Evolutionary conservation across 2,113 vertebrate genomes (phyloP), one percentile per base, ranked within the genome.

Genomic region (Corynorhinus townsendii): DNA sequence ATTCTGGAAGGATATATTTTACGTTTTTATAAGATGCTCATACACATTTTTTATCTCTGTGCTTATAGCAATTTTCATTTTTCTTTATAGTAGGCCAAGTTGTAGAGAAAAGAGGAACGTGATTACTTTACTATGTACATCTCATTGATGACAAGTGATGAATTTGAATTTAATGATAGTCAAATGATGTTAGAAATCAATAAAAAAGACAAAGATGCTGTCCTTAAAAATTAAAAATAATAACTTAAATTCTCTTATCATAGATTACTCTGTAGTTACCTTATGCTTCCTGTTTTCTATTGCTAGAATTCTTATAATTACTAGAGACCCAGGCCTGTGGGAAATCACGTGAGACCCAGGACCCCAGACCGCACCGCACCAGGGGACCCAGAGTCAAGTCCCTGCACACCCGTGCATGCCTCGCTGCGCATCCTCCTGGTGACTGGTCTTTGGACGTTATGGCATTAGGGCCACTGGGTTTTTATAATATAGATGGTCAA

Each of bases 231-330:
- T 49, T 11, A 90, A 69, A 11, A 72, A n/a, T 4, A 79, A 56
- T 17, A 84, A 35, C 35, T 84, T 40, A n/a, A 3, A 64, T 28
- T 69, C 2, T 28, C 40, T 85, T 73, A 7, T 80, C 15, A n/a
- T 49, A 82, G 15, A 72, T 84, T 49, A 43, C 11, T 85, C 5
- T 28, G 52, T 62, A 64, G 30, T 28, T 71, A 30, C 16, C 5
- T 81, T 12, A 0, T 72, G 43, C 10, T 90, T 1, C n/a, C 35
- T 84, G n/a, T 52, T 85, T 93, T 88, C 17, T 71, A 33, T 56
- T 89, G 93, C n/a, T 77, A 68, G 26, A 77, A 69, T n/a, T 83
- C 35, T 95, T 85, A 0, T 49, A 72, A 52, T 77, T 88, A 14
- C 16, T 52, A 52, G 52, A 52, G 52, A 52, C 52, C 52, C 17